Evolutionary conservation across 2,888 invertebrate species (phyloP), one percentile per base, ranked within the genome.

Genomic region (Hypena proboscidalis): DNA sequence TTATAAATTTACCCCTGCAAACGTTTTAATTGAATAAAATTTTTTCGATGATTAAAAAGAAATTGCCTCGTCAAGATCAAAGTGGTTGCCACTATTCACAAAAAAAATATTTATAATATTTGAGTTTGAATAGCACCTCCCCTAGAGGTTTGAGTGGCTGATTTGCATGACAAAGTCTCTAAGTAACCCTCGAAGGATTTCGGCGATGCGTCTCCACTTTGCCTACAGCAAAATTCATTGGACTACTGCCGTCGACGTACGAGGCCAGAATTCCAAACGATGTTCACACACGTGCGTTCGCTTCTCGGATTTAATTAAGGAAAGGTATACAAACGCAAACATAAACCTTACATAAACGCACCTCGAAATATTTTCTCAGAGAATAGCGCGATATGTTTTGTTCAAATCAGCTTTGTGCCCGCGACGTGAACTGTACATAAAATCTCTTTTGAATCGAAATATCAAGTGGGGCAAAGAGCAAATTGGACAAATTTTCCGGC

Each of bases 141-240:
- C 70, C 52, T 43, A 58, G 68, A 79, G 74, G 73, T 74, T 74
- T 70, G 80, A 84, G 77, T 74, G 75, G 73, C 77, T 83, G 76
- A 86, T 88, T 88, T 87, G 76, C 88, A 88, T 88, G 80, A 85
- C 85, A 87, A 88, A 87, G 87, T 75, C 74, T 62, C 66, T 76
- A 77, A 82, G 79, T 78, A 77, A 77, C 75, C 76, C 77, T 68
- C 71, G 54, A 71, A 80, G 78, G 82, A 80, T 84, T 83, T 77
- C 52, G 72, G 69, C 53, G 67, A 61, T 68, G 65, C 61, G 60
- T 70, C 61, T 68, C 55, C 52, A 58, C 60, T 59, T 66, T 56
- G 50, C 64, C 53, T 63, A 63, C 53, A 51, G 47, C 61, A 55
- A 67, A 67, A 65, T 65, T 65, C 61, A 64, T 63, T 63, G 59